Evolutionary conservation across 2,888 invertebrate genomes (phyloP), one percentile per base, ranked within the genome.

Genomic region (Cataglyphis rosenhaueri): DNA sequence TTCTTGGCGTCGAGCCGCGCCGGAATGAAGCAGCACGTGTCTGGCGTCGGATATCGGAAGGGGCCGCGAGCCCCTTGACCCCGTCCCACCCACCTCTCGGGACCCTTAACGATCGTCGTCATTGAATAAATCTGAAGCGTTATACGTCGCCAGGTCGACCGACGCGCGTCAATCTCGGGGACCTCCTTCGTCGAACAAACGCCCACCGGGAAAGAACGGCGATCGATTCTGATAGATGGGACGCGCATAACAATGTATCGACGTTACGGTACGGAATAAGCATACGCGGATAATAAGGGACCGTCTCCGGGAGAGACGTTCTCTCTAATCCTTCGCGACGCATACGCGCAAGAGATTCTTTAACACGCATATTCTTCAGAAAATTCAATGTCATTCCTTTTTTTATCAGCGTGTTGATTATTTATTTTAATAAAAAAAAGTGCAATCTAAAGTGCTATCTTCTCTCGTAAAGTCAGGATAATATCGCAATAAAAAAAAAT

Each of bases 91-190:
- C 87, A 89, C 88, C 87, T 83, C 81, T 78, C 84, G 32, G 68
- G 61, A 78, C 74, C 88, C 91, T 91, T 94, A 94, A 94, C 93
- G 93, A 93, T 92, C 93, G 88, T 92, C 92, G 90, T 93, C 93
- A 93, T 93, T 92, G 93, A 93, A 93, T 93, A 92, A 89, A 89
- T 93, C 92, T 86, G 91, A 86, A 86, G 86, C 83, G 86, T 81
- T 87, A 81, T 86, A 87, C 87, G 88, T 86, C 88, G 89, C 86
- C 87, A 85, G 88, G 89, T 89, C 90, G 87, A 88, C 89, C 90
- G 87, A 88, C 90, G 91, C 87, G 89, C 92, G 92, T 93, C 93
- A 93, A 91, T 85, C 85, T 82, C 82, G 86, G 87, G 84, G 88
- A 91, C 90, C 91, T 89, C 90, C 87, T 86, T 88, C 87, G 83